Evolutionary conservation across 2,797 vertebrate genomes (phyloP).

Genomic region (Poecilia wingei): DNA sequence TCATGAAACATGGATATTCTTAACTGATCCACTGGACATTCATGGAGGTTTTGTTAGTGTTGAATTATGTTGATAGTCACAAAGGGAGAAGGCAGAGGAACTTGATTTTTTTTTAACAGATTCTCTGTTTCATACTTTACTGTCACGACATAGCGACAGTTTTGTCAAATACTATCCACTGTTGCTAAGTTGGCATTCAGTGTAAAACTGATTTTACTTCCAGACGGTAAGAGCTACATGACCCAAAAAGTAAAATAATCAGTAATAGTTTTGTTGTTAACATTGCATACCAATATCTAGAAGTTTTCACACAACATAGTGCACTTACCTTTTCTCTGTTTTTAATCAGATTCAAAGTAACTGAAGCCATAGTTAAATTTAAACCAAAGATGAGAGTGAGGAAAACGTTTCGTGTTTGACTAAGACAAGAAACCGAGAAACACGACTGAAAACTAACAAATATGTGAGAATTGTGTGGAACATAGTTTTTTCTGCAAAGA

Average conservation of each 20-base stretch:
- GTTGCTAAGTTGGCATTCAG: background rate
- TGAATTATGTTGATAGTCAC: background rate
- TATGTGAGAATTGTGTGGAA: background rate
- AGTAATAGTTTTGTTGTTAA: background rate
- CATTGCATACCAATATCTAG: background rate
- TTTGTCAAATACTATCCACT: background rate
- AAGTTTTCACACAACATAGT: background rate
- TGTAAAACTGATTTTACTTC: background rate
- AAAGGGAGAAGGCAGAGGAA: no score
- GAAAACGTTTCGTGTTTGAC: background rate
- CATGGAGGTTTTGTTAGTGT: background rate
- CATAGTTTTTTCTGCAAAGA: background rate
- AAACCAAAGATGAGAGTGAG: background rate
- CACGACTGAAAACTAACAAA: background rate
- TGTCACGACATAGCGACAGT: no score
- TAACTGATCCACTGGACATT: background rate
- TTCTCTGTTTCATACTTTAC: background rate
- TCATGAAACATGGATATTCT: background rate
- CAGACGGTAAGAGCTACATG: background rate
- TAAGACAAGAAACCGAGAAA: background rate
- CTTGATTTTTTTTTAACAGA: background rate
- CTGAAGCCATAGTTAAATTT: background rate
- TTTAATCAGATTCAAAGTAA: background rate
- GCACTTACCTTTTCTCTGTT: background rate
- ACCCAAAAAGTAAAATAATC: background rate